These are phyloP conservation scores for Agrotis segetum DNA, from an alignment of 2,888 invertebrate genomes.

Conservation along the genomic window DNA sequence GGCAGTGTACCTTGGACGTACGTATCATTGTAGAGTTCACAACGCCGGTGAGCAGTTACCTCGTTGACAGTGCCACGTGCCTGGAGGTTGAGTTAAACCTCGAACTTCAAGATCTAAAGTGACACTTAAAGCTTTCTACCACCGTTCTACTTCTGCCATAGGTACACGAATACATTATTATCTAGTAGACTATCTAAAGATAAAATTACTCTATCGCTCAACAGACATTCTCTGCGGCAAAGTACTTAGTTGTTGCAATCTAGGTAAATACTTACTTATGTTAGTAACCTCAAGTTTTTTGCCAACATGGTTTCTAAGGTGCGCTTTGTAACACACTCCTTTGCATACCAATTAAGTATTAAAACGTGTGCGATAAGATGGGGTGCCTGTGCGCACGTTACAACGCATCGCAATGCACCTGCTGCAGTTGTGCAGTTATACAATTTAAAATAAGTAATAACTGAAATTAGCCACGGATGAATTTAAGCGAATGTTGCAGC, in stretches of 20 bases:
- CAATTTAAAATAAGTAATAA: constrained; percentile 27
- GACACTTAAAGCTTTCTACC: constrained; percentile 1
- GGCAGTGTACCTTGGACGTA: constrained; percentile 92
- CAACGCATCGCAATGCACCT: constrained; percentile 29
- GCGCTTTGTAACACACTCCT: constrained; percentile 23
- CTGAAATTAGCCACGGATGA: constrained; percentile 33
- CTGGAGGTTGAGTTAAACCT: not conserved
- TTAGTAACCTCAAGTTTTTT: constrained; percentile 40
- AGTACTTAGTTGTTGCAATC: constrained; percentile 41
- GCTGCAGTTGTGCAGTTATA: constrained; percentile 22
- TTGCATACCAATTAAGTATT: constrained; percentile 30
- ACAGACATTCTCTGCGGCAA: constrained; percentile 22
- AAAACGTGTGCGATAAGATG: constrained; percentile 31
- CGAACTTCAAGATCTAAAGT: not conserved
- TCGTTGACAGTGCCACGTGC: not conserved
- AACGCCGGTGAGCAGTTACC: not conserved
- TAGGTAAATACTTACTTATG: constrained; percentile 45
- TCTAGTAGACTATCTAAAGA: not conserved
- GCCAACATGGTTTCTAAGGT: constrained; percentile 44
- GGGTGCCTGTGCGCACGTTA: constrained; percentile 23
- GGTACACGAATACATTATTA: not conserved
- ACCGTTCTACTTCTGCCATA: not conserved
- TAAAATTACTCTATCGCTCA: constrained; percentile 41
- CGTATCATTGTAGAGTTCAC: constrained; percentile 71
- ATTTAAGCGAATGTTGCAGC: constrained; percentile 45